Evolutionary conservation across 2,888 invertebrate species (phyloP), one percentile per base, ranked within the genome.

Genomic region (Idaea straminata): DNA sequence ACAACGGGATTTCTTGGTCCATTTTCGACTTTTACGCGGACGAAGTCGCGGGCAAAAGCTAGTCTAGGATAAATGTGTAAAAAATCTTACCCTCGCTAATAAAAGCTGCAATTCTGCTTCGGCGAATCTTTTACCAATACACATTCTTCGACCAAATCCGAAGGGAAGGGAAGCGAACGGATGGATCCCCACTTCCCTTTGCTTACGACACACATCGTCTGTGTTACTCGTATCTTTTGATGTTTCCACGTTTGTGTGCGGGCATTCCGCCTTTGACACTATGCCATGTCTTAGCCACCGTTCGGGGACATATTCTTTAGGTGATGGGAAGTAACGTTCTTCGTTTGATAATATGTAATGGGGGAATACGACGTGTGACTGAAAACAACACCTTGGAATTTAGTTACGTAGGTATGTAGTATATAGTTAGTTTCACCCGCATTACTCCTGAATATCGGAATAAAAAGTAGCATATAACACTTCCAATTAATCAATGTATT

Each of bases 311-410:
- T 96, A 97, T 68, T 92, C 89, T 63, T 95, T 88, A 5, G 97
- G 96, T 62, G 95, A 94, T 3, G 95, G 93, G 77, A 97, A 96
- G 84, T 96, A 96, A 77, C 95, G 92, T 66, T 95, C 94, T 76
- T 94, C 94, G 83, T 96, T 95, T 64, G 96, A 96, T 72, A 97
- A 94, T 34, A 96, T 95, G 84, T 96, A 95, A 84, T 96, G 96
- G 64, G 96, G 96, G 78, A 97, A 95, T 72, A 97, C 96, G 57
- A 97, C 94, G 85, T 96, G 95, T 0, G 96, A 96, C 97, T 97
- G 91, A 60, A 94, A 89, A 58, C 25, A 61, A 35, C 63, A 62
- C 47, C 64, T 58, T 16, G 47, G 25, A 61, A 16, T 59, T 34
- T 66, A 61, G 60, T 59, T 62, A 16, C 57, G n/a, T 58, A 16